phyloP scores from a whole-genome alignment of 2,797 vertebrate genomes.

The Hipposideros larvatus region DNA sequence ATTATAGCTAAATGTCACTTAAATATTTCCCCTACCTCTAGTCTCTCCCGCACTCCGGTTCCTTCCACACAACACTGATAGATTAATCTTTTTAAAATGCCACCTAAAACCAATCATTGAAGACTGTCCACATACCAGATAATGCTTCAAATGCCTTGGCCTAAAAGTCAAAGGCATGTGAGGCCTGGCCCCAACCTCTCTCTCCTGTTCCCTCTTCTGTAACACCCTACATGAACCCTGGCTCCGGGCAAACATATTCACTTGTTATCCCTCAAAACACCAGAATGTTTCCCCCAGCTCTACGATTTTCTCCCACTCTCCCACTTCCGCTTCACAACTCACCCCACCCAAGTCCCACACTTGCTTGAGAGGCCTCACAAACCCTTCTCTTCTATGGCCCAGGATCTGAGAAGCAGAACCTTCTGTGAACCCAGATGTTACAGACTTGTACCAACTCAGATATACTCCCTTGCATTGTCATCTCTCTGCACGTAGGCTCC shows the following conservation, averaged over 20 bases:
- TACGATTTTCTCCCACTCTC: background rate
- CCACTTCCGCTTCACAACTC: background rate
- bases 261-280: background rate
- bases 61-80: background rate
- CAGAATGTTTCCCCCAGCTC: background rate
- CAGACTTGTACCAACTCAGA: background rate
- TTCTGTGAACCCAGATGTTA: background rate
- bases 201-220: background rate
- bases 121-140: background rate
- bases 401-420: background rate
- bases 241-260: background rate
- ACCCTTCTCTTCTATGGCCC: background rate
- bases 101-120: background rate
- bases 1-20: background rate
- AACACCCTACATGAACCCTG: background rate
- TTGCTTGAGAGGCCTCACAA: background rate
- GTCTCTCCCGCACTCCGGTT: background rate
- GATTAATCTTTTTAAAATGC: background rate
- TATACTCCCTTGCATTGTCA: background rate
- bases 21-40: constrained; percentile 2
- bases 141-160: background rate
- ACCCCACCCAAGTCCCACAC: background rate
- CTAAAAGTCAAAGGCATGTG: constrained; percentile 14
- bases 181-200: background rate
- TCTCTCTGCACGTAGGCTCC: background rate